Base-by-base conservation (phyloP, 2,113 vertebrate genomes). In the Cyprinodon variegatus region DNA sequence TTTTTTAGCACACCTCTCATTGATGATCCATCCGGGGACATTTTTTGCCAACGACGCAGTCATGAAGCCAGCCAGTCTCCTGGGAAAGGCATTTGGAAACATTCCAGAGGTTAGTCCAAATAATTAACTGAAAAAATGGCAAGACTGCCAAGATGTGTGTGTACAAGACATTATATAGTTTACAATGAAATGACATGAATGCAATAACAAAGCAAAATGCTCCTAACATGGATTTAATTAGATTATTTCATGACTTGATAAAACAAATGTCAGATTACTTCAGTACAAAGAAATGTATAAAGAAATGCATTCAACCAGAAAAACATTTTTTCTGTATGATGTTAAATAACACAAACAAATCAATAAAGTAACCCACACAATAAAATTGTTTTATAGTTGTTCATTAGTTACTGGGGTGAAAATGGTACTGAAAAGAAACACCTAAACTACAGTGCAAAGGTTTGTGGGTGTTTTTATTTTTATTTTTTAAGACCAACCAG, bases 21-120 rank as follows among this genome's bases (percentile, higher is more conserved):
- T 76, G 90, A 89, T 68, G 92, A 95, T 82, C 94, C 94, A 86
- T 95, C 95, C 69, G 94, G 93, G 76, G 95, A 93, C 90, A 96
- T 91, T 83, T 83, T 94, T 93, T 71, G 93, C 92, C 77, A 61
- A 93, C 89, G 67, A 85, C 90, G 88, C 94, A 92, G 83, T 95
- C 92, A 90, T 95, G 95, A 45, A 95, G 95, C 91, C 94, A 94
- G 57, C 89, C 92, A 39, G 87, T 86, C 46, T 88, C 83, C 86
- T 66, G 66, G 38, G 72, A 65, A 83, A 81, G n/a, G 71, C n/a
- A 75, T 78, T 84, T 88, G 73, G 75, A 85, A 9, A 9, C 64
- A 76, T 67, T 64, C 41, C 67, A 70, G 70, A 79, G 70, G 70
- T 83, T 38, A 61, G 74, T 82, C 68, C 80, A 81, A 83, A 82